phyloP scores from a whole-genome alignment of 1,140 invertebrate genomes.

The Portunus trituberculatus region DNA sequence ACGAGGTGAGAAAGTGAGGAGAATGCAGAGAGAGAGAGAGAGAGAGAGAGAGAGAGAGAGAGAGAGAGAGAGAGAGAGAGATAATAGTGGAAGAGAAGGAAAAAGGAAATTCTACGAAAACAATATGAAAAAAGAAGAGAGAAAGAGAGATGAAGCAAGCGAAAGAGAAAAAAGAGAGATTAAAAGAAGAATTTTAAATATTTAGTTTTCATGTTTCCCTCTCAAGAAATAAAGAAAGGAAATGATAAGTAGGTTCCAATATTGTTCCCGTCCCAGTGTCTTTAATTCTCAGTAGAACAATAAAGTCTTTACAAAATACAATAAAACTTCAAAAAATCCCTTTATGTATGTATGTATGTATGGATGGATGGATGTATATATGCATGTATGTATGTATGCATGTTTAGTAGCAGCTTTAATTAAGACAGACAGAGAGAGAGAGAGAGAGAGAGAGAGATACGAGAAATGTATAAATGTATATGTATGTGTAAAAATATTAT shows the following conservation, averaged over 20 bases:
- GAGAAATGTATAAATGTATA: too few species aligned
- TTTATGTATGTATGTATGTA: slow-evolving; percentile 37
- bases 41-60: background rate
- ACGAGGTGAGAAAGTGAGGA: background rate
- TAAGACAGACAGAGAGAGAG: too few species aligned
- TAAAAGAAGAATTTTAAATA: background rate
- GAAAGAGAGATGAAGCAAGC: background rate
- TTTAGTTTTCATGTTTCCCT: background rate
- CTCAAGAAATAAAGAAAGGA: background rate
- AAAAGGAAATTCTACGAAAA: too few species aligned
- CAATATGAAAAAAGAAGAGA: background rate
- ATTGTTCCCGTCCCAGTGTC: background rate
- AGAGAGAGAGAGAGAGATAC: too few species aligned
- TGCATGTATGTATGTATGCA: slow-evolving; percentile 44
- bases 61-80: background rate
- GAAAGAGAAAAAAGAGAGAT: background rate
- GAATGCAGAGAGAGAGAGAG: background rate
- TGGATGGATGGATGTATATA: slow-evolving; percentile 15
- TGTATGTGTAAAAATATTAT: too few species aligned
- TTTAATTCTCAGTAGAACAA: background rate
- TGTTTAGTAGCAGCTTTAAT: background rate
- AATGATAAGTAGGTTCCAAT: background rate
- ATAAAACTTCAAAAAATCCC: background rate
- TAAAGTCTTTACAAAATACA: background rate
- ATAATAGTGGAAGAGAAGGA: too few species aligned